Evolutionary conservation across 2,797 vertebrate genomes (phyloP).

Genomic region (Diglossa cyanea): DNA sequence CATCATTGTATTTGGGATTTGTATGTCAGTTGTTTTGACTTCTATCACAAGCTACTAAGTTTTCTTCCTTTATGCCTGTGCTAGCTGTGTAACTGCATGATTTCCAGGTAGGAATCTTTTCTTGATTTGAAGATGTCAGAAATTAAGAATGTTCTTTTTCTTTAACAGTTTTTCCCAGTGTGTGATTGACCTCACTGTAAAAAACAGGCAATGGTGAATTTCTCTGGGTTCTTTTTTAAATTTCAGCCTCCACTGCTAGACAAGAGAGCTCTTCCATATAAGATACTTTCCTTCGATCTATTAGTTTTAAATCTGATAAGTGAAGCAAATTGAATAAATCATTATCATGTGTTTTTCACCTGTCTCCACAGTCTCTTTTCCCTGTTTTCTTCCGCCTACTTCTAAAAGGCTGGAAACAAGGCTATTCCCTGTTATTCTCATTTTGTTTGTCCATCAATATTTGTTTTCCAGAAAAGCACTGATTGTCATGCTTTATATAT

Average conservation of each 20-base stretch:
- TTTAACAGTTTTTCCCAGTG: not conserved
- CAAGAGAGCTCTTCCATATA: not conserved
- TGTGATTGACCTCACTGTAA: slow-evolving; percentile 1
- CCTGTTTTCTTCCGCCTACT: not conserved
- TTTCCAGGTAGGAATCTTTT: slow-evolving; percentile 10
- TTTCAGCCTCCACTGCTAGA: not conserved
- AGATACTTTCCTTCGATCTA: not conserved
- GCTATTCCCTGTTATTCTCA: not conserved
- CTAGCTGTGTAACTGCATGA: not conserved
- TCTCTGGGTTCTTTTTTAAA: not conserved
- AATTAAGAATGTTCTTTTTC: not conserved
- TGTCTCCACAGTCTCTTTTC: not conserved
- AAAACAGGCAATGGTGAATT: not conserved
- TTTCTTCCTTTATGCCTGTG: not conserved
- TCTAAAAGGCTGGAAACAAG: not conserved
- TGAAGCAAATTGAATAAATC: slow-evolving; percentile 11
- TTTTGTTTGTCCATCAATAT: not conserved
- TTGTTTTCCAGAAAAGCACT: not conserved
- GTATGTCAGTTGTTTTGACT: slow-evolving; percentile 20
- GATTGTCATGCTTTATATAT: not conserved
- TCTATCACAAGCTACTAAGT: not conserved
- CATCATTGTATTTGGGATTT: not conserved
- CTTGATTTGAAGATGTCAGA: slow-evolving; percentile 23
- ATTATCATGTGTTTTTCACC: not conserved
- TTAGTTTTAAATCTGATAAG: slow-evolving; percentile 9